A percentile compares a stretch with the other conserved stretches of the same genome.
Conservation (phyloP, 2,797 vertebrate species). For the Microctenopoma steveboyesi region DNA sequence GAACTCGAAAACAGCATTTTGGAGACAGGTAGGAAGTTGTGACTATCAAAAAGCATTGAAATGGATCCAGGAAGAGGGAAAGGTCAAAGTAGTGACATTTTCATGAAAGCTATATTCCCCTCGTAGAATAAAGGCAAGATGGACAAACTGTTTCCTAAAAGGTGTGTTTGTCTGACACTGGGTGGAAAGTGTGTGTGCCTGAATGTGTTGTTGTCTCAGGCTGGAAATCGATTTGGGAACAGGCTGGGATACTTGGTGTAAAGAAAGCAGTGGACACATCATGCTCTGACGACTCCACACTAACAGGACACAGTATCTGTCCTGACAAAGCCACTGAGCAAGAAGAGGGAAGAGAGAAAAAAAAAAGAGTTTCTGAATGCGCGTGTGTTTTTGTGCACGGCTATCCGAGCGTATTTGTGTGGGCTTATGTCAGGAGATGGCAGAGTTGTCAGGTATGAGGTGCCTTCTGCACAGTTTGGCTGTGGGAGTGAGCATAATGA, state of each 20-base stretch:
- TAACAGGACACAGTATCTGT: conserved; percentile 39
- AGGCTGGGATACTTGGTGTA: conserved; percentile 24
- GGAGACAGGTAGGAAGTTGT: conserved; percentile 33
- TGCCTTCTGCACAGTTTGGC: conserved; percentile 74
- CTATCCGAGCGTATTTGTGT: conserved; percentile 57
- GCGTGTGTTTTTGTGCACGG: conserved; percentile 30
- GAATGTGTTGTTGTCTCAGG: conserved; percentile 26
- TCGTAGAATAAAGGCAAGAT: conserved; percentile 28
- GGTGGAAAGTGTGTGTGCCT: conserved; percentile 37
- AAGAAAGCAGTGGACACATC: conserved; percentile 39
- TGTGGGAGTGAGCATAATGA: conserved; percentile 80
- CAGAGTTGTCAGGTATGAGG: conserved; percentile 80
- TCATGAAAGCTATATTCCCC: conserved; percentile 49
- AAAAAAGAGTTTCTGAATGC: conserved; percentile 14
- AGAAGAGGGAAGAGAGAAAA: conserved; percentile 24
- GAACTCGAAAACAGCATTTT: conserved; percentile 44
- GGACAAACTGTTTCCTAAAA: conserved; percentile 53
- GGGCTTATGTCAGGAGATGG: conserved; percentile 73
- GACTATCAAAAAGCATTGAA: conserved; percentile 60
- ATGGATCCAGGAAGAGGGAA: conserved; percentile 14
- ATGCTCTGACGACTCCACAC: conserved; percentile 15
- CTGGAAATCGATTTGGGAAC: conserved; percentile 33
- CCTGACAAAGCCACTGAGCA: conserved; percentile 62
- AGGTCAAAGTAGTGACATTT: conserved; percentile 57
- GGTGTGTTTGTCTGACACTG: conserved; percentile 32